Evolutionary conservation across 2,888 invertebrate species (phyloP).

Genomic region (Pristionchus japonicus): DNA sequence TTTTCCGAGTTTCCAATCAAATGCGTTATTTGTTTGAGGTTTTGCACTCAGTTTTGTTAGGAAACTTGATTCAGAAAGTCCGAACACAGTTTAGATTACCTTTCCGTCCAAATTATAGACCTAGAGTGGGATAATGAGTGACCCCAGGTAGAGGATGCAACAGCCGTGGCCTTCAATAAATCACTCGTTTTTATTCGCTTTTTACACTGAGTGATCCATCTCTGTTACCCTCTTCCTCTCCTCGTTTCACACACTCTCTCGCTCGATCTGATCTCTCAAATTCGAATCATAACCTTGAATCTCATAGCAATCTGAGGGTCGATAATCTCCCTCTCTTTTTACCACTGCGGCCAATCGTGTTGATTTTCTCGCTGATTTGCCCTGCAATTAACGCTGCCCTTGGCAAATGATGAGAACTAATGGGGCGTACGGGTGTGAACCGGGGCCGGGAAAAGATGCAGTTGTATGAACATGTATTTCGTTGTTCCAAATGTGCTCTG

Average conservation of each 20-base stretch:
- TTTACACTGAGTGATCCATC: background rate
- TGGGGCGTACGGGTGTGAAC: background rate
- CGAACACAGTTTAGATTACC: too few relatives aligned
- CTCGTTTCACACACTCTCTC: background rate
- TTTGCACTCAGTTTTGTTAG: too few relatives aligned
- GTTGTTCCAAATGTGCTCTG: too few relatives aligned
- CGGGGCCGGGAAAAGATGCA: background rate
- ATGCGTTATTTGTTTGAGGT: too few relatives aligned
- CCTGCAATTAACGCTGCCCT: background rate
- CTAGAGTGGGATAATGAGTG: background rate
- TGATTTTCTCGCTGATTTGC: background rate
- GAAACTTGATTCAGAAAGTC: too few relatives aligned
- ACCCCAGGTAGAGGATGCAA: background rate
- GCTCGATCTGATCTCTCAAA: background rate
- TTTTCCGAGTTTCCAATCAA: background rate
- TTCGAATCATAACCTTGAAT: slow-evolving; percentile 23
- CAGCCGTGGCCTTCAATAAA: background rate
- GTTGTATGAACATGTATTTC: too few relatives aligned
- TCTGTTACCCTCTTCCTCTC: background rate
- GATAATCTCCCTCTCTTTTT: slow-evolving; percentile 9
- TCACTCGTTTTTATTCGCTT: slow-evolving; percentile 7
- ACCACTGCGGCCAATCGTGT: background rate
- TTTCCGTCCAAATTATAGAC: background rate
- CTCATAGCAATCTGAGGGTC: background rate
- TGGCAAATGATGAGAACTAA: background rate